A percentile compares a stretch with the other conserved stretches of the same genome.
These are phyloP conservation scores for Gymnosoma rotundatum DNA, from an alignment of 2,888 invertebrate genomes.

Conservation along the genomic window DNA sequence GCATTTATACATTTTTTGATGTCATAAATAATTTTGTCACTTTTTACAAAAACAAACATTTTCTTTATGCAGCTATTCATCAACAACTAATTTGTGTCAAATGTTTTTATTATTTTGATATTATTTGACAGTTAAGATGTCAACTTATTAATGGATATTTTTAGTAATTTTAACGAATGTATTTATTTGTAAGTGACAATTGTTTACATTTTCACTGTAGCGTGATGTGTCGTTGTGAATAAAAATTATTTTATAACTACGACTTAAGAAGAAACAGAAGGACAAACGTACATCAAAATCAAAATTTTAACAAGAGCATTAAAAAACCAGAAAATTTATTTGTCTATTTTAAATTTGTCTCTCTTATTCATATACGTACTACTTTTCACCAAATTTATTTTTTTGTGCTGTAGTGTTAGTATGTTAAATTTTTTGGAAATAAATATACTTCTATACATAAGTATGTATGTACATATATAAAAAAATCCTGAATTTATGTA, in stretches of 20 bases:
- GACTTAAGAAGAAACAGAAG: too few species aligned
- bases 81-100: constrained; percentile 70
- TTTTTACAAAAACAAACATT: constrained; percentile 6
- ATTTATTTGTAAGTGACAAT: constrained; percentile 14
- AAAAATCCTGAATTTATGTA: too few species aligned
- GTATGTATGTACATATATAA: too few species aligned
- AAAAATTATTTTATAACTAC: constrained; percentile 2
- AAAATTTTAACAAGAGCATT: too few species aligned
- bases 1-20: constrained; percentile 3
- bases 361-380: too few species aligned
- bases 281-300: too few species aligned
- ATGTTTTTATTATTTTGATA: constrained; percentile 29
- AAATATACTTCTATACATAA: too few species aligned
- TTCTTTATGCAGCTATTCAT: not conserved
- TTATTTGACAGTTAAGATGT: constrained; percentile 68
- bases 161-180: constrained; percentile 48
- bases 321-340: too few species aligned
- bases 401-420: too few species aligned
- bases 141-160: constrained; percentile 62
- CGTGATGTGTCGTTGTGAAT: constrained; percentile 35
- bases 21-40: constrained; percentile 41
- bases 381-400: too few species aligned
- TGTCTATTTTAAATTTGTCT: too few species aligned
- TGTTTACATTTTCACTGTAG: not conserved
- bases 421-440: too few species aligned